Evolutionary conservation across 2,888 invertebrate genomes (phyloP), one percentile per base, ranked within the genome.

Genomic region (Sicus ferrugineus): DNA sequence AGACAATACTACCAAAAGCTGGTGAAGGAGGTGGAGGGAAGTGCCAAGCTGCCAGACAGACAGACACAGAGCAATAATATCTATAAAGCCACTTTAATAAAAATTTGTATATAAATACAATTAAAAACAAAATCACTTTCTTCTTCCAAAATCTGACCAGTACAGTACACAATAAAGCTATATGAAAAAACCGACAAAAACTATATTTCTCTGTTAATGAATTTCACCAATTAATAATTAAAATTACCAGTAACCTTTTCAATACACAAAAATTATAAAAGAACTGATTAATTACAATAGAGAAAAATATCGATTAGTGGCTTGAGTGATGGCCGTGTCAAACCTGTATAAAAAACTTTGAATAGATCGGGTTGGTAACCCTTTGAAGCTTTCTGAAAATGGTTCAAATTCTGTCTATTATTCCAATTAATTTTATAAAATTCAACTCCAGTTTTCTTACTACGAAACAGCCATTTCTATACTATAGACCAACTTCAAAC

Each of bases 301-400:
- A 52, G 23, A n/a, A 31, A n/a, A 56, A 66, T 66, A 66, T 66
- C 66, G 66, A 66, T 66, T 66, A 56, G 21, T 16, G 56, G 56
- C 64, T 52, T 64, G 31, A 50, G 34, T 23, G 31, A 19, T 50
- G 48, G 52, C 23, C 50, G 31, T 34, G 56, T 56, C 66, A 42
- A 66, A 42, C 38, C 28, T 66, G 16, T 54, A 38, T 21, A 3
- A 7, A 5, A 50, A n/a, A 34, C 26, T 19, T 42, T 64, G 64
- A 34, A 38, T 16, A 42, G 38, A 61, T 59, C 61, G 61, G 42
- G 61, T 48, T 23, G 61, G n/a, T 23, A 26, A 6, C 5, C 38
- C n/a, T 5, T 38, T 14, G 5, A 21, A 19, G 21, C 19, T 23
- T 23, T 61, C 4, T 42, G 23, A 9, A 30, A n/a, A 38, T 34